Evolutionary conservation across 2,888 invertebrate genomes (phyloP).

Genomic region (Pseudococcus jackbeardsleyi): DNA sequence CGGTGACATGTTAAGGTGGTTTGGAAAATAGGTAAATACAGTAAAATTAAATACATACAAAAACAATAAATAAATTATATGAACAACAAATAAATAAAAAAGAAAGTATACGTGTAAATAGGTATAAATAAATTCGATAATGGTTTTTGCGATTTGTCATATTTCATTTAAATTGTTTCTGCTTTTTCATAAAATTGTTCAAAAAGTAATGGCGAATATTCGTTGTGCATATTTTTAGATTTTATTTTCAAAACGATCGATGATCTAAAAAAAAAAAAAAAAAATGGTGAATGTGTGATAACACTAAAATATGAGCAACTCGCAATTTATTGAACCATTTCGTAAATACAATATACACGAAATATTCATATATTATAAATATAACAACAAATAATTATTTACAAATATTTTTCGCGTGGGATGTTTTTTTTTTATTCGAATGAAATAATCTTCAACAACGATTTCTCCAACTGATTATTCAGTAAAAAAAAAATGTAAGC

Average conservation of each 20-base stretch:
- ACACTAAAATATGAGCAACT: slow-evolving; percentile 26
- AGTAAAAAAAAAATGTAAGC: slow-evolving; percentile 9
- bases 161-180: neutral
- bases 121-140: slow-evolving; percentile 26
- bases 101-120: neutral
- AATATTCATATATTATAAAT: neutral
- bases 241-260: neutral
- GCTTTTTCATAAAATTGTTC: neutral
- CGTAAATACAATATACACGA: slow-evolving; percentile 8
- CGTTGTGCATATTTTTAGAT: neutral
- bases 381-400: slow-evolving; percentile 15
- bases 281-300: neutral
- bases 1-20: neutral
- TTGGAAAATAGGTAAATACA: neutral
- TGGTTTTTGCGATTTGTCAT: slow-evolving; percentile 37
- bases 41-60: neutral
- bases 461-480: neutral
- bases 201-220: neutral
- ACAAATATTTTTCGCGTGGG: neutral
- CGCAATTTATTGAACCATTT: slow-evolving; percentile 37
- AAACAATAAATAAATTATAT: slow-evolving; percentile 23
- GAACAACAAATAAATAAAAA: slow-evolving; percentile 43
- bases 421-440: neutral
- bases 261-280: neutral
- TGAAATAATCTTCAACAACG: slow-evolving; percentile 4